A percentile compares a stretch with the other conserved stretches of the same genome.
Conservation (phyloP, 1,140 invertebrate genomes). For the Lepidurus couesii region DNA sequence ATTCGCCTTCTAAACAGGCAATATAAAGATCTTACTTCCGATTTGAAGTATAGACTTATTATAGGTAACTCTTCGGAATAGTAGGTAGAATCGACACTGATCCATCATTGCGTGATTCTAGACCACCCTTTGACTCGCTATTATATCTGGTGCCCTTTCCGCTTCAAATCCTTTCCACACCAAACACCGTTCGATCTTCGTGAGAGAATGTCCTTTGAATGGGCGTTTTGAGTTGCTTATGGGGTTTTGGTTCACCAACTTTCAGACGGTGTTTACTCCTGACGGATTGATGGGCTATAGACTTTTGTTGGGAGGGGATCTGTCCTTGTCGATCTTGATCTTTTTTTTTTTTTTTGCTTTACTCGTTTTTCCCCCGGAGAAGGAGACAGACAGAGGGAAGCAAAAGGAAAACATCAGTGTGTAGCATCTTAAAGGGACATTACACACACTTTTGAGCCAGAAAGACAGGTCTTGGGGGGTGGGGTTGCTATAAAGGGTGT, state of each 20-base stretch:
- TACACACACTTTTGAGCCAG: not conserved
- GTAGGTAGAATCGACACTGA: too few relatives aligned
- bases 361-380: not conserved
- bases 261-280: not conserved
- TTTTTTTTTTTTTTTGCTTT: not conserved
- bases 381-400: not conserved
- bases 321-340: constrained; percentile 17
- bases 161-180: not conserved
- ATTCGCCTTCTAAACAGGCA: too few relatives aligned
- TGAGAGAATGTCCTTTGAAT: not conserved
- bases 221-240: not conserved
- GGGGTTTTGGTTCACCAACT: not conserved
- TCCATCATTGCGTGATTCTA: not conserved
- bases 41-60: too few relatives aligned
- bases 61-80: too few relatives aligned
- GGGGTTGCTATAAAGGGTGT: not conserved
- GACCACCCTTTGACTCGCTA: not conserved
- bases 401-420: not conserved
- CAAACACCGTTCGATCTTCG: not conserved
- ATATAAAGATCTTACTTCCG: too few relatives aligned
- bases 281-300: constrained; percentile 13
- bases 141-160: not conserved
- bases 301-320: not conserved
- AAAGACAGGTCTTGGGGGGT: not conserved
- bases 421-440: not conserved